Evolutionary conservation across 2,113 vertebrate species (phyloP).

Genomic region (Ariopsis seemanni): DNA sequence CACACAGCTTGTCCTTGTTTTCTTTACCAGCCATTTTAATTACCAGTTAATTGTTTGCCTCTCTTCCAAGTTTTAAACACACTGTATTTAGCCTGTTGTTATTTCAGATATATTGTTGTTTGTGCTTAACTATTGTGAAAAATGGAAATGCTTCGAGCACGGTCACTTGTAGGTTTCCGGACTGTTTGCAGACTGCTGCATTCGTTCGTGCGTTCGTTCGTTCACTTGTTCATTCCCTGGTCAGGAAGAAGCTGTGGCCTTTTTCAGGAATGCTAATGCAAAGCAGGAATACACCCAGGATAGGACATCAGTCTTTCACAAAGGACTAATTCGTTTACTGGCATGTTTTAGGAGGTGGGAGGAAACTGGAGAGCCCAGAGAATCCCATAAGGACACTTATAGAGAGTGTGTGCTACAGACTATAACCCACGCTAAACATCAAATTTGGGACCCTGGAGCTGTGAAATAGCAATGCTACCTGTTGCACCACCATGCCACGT

Average conservation of each 20-base stretch:
- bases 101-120: conserved; percentile 69
- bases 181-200: background rate
- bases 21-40: conserved; percentile 73
- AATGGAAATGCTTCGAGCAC: conserved; percentile 54
- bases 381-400: background rate
- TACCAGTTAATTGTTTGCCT: conserved; percentile 26
- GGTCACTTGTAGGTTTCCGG: background rate
- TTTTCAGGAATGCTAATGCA: background rate
- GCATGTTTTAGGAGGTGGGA: background rate
- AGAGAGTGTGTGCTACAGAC: background rate
- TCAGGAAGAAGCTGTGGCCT: background rate
- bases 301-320: background rate
- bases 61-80: conserved; percentile 54
- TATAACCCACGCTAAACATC: background rate
- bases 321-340: background rate
- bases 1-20: conserved; percentile 72
- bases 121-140: conserved; percentile 73
- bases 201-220: background rate
- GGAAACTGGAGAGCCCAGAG: background rate
- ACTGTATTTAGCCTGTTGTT: conserved; percentile 55
- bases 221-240: background rate
- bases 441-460: background rate
- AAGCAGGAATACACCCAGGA: background rate
- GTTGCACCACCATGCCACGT: background rate
- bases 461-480: background rate